These are phyloP conservation scores for Chloromyia formosa DNA, from an alignment of 2,888 invertebrate species.

Conservation along the genomic window DNA sequence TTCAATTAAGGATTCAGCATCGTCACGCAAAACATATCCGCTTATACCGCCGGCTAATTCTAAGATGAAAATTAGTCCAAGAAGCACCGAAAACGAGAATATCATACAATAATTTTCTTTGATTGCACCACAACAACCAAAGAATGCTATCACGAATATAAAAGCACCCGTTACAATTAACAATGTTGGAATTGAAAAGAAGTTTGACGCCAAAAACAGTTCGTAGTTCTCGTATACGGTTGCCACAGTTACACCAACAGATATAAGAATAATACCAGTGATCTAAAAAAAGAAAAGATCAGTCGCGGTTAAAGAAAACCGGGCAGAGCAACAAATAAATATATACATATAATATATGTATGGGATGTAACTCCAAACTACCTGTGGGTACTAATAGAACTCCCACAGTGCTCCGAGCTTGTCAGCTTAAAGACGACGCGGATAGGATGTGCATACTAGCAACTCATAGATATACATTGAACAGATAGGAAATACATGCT, in stretches of 20 bases:
- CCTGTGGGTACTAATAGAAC: too few species aligned
- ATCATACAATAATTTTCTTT: constrained; percentile 85
- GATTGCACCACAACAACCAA: constrained; percentile 89
- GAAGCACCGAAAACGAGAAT: constrained; percentile 74
- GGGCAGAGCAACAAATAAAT: neutral
- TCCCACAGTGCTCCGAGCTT: too few species aligned
- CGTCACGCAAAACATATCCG: constrained; percentile 71
- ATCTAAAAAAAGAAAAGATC: constrained; percentile 69
- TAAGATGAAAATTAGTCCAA: constrained; percentile 77
- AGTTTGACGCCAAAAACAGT: constrained; percentile 73
- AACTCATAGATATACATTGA: too few species aligned
- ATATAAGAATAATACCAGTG: constrained; percentile 80
- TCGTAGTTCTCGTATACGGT: constrained; percentile 73
- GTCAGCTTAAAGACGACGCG: too few species aligned
- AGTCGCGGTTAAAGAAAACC: neutral
- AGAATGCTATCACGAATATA: constrained; percentile 79
- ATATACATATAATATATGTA: constrained; percentile 63
- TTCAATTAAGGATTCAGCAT: constrained; percentile 67
- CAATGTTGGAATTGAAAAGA: constrained; percentile 77
- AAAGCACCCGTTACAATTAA: constrained; percentile 75
- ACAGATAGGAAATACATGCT: too few species aligned
- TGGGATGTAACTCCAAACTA: too few species aligned
- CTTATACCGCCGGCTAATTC: constrained; percentile 82
- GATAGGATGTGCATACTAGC: constrained; percentile 64
- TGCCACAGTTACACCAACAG: constrained; percentile 76